Percentiles rank a stretch among this genome's conserved stretches.
Conservation (phyloP, 2,113 vertebrate species). For the Gopherus evgoodei region DNA sequence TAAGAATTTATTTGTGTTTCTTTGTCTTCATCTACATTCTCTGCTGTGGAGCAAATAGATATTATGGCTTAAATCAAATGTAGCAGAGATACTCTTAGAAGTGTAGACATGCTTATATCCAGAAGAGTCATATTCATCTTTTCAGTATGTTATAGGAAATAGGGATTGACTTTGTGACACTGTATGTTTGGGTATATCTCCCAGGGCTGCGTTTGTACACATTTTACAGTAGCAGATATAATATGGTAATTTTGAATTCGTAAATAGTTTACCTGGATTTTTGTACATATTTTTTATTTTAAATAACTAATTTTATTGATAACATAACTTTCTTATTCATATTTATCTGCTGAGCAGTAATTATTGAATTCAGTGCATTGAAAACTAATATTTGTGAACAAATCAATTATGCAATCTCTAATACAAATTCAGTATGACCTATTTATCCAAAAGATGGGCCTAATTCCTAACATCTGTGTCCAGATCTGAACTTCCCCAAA, state of each 20-base stretch:
- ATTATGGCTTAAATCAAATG: not conserved
- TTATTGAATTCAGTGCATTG: not conserved
- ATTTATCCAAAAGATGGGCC: not conserved
- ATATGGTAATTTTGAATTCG: not conserved
- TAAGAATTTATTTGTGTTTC: not conserved
- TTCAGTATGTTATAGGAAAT: not conserved
- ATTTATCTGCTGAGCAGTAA: not conserved
- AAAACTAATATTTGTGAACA: not conserved
- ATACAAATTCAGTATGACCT: not conserved
- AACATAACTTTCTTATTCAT: not conserved
- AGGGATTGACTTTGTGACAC: not conserved
- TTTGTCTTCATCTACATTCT: not conserved
- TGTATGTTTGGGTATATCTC: constrained; percentile 13
- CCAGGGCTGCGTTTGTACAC: not conserved
- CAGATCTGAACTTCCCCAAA: not conserved
- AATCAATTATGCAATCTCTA: not conserved
- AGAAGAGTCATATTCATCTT: not conserved
- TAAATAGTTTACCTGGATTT: not conserved
- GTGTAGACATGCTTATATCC: not conserved
- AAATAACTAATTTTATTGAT: not conserved
- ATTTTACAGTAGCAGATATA: not conserved
- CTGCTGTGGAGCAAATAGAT: not conserved
- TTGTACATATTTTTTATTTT: not conserved
- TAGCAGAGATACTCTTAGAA: not conserved
- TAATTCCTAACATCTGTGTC: not conserved